These are phyloP conservation scores for Eledona agricola DNA, from an alignment of 2,888 invertebrate species.

Conservation along the genomic window DNA sequence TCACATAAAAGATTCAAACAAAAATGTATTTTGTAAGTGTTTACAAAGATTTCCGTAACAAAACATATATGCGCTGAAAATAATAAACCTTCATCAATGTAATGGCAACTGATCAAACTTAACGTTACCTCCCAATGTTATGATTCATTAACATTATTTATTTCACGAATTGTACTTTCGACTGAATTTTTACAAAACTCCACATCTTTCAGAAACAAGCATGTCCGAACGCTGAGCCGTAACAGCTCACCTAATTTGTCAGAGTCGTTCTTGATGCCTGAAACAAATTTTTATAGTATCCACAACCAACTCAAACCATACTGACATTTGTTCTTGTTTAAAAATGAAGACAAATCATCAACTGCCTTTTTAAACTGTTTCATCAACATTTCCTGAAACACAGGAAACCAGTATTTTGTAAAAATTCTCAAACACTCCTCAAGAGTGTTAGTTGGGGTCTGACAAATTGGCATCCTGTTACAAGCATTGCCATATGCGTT, in stretches of 20 bases:
- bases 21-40: too few species aligned
- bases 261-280: conserved; percentile 47
- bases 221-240: conserved; percentile 45
- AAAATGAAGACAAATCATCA: conserved; percentile 47
- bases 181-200: conserved; percentile 39
- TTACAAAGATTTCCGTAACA: too few species aligned
- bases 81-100: too few species aligned
- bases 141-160: conserved; percentile 29
- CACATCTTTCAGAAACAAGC: conserved; percentile 51
- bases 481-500: conserved; percentile 67
- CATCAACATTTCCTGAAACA: conserved; percentile 64
- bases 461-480: conserved; percentile 65
- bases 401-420: conserved; percentile 69
- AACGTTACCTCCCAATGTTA: neutral
- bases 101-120: conserved; percentile 1
- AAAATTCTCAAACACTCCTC: conserved; percentile 66
- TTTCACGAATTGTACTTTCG: conserved; percentile 42
- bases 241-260: conserved; percentile 43
- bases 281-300: conserved; percentile 37
- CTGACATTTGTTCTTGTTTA: conserved; percentile 46
- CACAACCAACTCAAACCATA: neutral
- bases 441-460: conserved; percentile 67
- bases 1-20: too few species aligned
- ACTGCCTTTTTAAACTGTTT: conserved; percentile 54
- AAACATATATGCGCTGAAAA: too few species aligned